Conservation (phyloP, 2,888 invertebrate genomes). For the Pilophorus perplexus region DNA sequence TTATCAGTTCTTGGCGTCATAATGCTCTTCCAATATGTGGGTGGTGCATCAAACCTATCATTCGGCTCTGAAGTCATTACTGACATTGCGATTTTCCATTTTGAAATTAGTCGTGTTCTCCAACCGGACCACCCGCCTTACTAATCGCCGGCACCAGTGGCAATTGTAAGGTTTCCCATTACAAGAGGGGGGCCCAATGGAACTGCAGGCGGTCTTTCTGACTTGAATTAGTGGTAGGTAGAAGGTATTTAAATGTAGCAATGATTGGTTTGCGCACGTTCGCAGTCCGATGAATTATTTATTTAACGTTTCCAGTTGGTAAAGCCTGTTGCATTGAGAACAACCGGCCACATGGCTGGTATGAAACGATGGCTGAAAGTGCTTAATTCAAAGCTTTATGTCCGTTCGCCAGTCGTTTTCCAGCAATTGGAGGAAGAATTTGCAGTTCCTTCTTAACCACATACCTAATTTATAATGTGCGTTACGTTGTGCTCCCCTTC, state of each 20-base stretch:
- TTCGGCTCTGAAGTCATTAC: not conserved
- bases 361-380: no score
- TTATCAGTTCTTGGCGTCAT: no score
- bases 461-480: no score
- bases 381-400: no score
- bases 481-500: no score
- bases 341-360: no score
- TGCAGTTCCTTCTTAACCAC: no score
- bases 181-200: not conserved
- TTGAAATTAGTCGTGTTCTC: not conserved
- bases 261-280: not conserved
- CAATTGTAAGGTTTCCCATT: not conserved
- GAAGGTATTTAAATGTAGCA: not conserved
- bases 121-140: constrained; percentile 2
- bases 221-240: not conserved
- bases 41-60: not conserved
- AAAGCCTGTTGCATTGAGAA: no score
- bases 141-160: not conserved
- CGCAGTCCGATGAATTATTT: constrained; percentile 1
- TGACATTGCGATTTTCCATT: no score
- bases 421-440: no score
- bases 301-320: no score
- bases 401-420: no score
- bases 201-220: not conserved
- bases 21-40: constrained; percentile 4